These are phyloP conservation scores for Cremastinae sp. DNA, from an alignment of 2,888 invertebrate species.

Conservation along the genomic window DNA sequence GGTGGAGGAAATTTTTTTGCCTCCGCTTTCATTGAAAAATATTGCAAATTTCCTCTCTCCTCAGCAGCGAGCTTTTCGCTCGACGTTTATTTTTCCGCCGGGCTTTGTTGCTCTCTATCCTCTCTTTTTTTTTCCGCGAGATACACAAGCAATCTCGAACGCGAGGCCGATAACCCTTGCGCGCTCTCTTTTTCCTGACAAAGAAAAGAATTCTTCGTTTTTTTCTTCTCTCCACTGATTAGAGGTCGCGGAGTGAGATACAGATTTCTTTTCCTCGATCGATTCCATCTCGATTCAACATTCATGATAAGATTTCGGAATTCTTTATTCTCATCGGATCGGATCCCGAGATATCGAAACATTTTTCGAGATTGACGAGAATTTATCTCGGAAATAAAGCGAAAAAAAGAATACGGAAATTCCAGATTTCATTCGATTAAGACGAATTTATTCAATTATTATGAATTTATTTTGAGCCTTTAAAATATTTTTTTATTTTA, in stretches of 20 bases:
- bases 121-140: constrained; percentile 11
- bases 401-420: too few species aligned
- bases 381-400: too few species aligned
- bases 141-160: constrained; percentile 48
- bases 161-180: constrained; percentile 30
- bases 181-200: constrained; percentile 37
- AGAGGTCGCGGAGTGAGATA: not conserved
- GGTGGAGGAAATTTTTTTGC: constrained; percentile 17
- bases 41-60: constrained; percentile 71
- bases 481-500: too few species aligned
- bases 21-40: constrained; percentile 69
- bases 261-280: not conserved
- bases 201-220: constrained; percentile 15
- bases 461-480: not conserved
- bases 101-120: constrained; percentile 49
- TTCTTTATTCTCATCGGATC: too few species aligned
- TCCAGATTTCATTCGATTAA: too few species aligned
- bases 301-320: too few species aligned
- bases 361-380: too few species aligned
- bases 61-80: not conserved
- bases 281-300: too few species aligned
- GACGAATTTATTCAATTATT: not conserved
- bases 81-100: constrained; percentile 19
- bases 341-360: too few species aligned
- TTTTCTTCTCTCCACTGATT: not conserved